These are phyloP conservation scores for Hirudo medicinalis DNA, from an alignment of 1,140 invertebrate genomes.

Conservation along the genomic window DNA sequence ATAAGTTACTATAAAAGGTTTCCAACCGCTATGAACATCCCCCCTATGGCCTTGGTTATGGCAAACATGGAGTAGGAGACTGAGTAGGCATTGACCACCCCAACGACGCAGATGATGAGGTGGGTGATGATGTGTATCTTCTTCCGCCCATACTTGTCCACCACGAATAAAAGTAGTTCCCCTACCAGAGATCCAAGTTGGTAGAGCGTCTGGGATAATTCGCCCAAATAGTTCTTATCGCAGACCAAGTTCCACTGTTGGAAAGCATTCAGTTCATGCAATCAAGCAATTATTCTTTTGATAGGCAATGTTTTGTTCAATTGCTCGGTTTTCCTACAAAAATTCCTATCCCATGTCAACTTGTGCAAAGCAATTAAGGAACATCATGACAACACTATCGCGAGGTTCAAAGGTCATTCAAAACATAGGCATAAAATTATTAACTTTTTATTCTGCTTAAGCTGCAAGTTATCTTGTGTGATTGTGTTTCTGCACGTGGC, in stretches of 20 bases:
- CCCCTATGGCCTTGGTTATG: not conserved
- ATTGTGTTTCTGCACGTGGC: no score
- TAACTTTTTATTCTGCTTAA: no score
- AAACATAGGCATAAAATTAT: no score
- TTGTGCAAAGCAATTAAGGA: no score
- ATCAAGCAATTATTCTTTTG: no score
- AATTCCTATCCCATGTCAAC: no score
- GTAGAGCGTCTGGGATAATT: constrained; percentile 29
- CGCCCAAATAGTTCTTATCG: constrained; percentile 30
- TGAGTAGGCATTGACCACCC: constrained; percentile 12
- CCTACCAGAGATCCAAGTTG: constrained; percentile 27
- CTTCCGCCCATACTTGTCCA: constrained; percentile 29
- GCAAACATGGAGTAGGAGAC: constrained; percentile 5
- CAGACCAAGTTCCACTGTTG: constrained; percentile 36
- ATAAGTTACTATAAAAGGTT: not conserved
- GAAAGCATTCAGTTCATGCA: no score
- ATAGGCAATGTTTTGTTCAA: no score
- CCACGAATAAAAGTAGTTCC: constrained; percentile 24
- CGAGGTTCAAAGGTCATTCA: no score
- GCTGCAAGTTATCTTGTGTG: no score
- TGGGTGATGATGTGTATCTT: constrained; percentile 12
- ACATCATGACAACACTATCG: no score
- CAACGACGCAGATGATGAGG: constrained; percentile 4
- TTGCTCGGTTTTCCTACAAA: no score
- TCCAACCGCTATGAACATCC: constrained; percentile 9